These are phyloP conservation scores for Bombus impatiens DNA, from an alignment of 1,140 invertebrate species.

Conservation along the genomic window DNA sequence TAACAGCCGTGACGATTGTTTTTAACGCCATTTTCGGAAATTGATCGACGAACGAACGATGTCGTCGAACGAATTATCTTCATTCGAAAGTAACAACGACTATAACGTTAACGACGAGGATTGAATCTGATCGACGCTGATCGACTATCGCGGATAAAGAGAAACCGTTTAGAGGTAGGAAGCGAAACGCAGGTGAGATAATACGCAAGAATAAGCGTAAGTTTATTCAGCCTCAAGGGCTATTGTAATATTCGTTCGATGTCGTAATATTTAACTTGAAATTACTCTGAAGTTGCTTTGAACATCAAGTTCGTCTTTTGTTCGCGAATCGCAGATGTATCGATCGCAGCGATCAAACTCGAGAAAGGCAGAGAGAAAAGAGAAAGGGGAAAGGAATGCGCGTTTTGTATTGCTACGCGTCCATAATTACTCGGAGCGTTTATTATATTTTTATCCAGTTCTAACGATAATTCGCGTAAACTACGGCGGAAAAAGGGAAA, in stretches of 20 bases:
- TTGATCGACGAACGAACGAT: neutral
- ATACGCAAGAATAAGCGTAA: too few relatives aligned
- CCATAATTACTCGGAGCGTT: neutral
- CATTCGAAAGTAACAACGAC: neutral
- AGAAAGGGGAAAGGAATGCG: slow-evolving; percentile 24
- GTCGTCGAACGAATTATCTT: neutral
- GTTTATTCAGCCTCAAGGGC: too few relatives aligned
- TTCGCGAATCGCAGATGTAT: neutral
- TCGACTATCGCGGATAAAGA: too few relatives aligned
- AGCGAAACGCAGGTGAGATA: too few relatives aligned
- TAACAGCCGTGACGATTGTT: neutral
- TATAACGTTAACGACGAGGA: neutral
- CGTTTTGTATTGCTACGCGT: neutral
- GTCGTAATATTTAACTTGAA: neutral
- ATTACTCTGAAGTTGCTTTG: neutral
- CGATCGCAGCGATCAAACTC: neutral
- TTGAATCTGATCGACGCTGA: too few relatives aligned
- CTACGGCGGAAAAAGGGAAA: neutral
- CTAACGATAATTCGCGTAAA: neutral
- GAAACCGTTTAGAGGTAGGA: too few relatives aligned
- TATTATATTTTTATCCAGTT: neutral
- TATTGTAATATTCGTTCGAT: neutral
- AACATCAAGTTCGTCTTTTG: neutral
- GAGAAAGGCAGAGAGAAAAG: slow-evolving; percentile 6
- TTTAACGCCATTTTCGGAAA: neutral